phyloP scores from a whole-genome alignment of 1,140 invertebrate species.

The Ericerus pela region DNA sequence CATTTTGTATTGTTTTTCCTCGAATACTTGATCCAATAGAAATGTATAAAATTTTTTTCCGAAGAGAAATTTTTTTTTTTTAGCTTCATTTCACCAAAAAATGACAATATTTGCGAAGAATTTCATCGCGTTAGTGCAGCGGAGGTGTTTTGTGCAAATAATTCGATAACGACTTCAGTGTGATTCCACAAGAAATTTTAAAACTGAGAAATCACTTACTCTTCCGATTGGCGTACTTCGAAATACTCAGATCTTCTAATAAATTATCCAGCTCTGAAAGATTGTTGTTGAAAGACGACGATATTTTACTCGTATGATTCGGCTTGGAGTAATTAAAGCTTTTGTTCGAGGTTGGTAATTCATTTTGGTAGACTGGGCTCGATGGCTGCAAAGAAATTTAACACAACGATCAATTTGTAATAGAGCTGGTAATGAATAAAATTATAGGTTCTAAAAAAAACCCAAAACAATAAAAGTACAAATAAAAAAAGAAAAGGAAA shows the following conservation, averaged over 20 bases:
- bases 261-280: conserved; percentile 81
- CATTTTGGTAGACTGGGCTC: conserved; percentile 39
- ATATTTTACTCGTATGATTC: conserved; percentile 32
- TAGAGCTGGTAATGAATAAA: background rate
- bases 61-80: too few relatives aligned
- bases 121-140: too few relatives aligned
- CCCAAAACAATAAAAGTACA: background rate
- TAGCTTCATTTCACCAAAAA: too few relatives aligned
- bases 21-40: too few relatives aligned
- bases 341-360: conserved; percentile 22
- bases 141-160: too few relatives aligned
- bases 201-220: too few relatives aligned
- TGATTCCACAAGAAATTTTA: too few relatives aligned
- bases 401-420: too few relatives aligned
- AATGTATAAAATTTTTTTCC: too few relatives aligned
- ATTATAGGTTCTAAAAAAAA: background rate
- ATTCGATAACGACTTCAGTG: too few relatives aligned
- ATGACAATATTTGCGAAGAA: too few relatives aligned
- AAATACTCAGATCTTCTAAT: conserved; percentile 77
- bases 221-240: conserved; percentile 42
- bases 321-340: conserved; percentile 23
- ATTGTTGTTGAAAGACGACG: conserved; percentile 52
- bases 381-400: conserved; percentile 48
- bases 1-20: too few relatives aligned
- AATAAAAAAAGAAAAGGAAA: background rate